Base-by-base conservation (phyloP, 2,113 vertebrate species). In the Theristicus caerulescens region DNA sequence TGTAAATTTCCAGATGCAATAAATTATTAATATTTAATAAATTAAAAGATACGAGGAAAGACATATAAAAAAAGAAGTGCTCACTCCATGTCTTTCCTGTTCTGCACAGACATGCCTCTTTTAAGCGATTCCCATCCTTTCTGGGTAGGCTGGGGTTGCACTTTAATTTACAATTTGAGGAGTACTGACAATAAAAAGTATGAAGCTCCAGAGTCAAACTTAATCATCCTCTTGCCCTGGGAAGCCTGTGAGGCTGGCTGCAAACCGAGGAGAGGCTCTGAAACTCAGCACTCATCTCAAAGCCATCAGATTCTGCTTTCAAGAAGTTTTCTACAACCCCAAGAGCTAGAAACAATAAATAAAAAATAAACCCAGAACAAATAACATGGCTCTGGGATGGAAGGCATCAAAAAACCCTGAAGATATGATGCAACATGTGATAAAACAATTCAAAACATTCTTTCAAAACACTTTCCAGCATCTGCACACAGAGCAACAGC, bases 11-110 rank as follows among this genome's bases (percentile, higher is more conserved):
- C 71, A 96, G 78, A 77, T 89, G 62, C 61, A 91, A 88, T 90
- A 81, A 95, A 94, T 94, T 94, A 96, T 97, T 91, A 90, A 97
- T 94, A 94, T 93, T 93, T 94, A 93, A 95, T 96, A 94, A 94
- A 95, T 90, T 94, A 73, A 96, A 94, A 96, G 62, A 90, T 86
- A 42, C 85, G 91, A 82, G 44, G 52, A 85, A 88, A 91, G 38
- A 96, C 90, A 79, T 71, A 79, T 57, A 34, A 79, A 87, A 91
- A 70, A n/a, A 65, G 20, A 51, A 73, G 44, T 32, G 44, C 11
- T 79, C 22, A 1, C 15, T 93, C 42, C 40, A 17, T 5, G 7
- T 67, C 32, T 85, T 46, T 78, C 62, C 69, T 54, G 7, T 34
- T 76, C 49, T 76, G 26, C 67, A 89, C 13, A 27, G 34, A 61